Percentiles rank a stretch among this genome's conserved stretches.
These are phyloP conservation scores for Dolichallabes microphthalmus DNA, from an alignment of 2,113 vertebrate species.

Conservation along the genomic window DNA sequence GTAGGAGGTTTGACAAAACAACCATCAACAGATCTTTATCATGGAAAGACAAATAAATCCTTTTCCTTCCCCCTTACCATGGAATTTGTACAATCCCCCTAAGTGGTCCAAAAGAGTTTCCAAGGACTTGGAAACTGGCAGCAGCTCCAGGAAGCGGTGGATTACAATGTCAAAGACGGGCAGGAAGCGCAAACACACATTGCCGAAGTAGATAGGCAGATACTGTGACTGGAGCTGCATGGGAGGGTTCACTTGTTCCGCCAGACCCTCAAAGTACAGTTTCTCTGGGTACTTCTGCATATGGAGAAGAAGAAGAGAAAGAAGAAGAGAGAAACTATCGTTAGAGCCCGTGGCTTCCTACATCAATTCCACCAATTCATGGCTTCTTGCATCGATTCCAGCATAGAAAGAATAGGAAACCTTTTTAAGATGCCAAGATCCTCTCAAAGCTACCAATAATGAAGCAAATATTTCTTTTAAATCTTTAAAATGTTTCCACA, in stretches of 20 bases:
- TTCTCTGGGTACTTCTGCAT: slow-evolving; percentile 97
- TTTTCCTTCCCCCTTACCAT: slow-evolving; percentile 75
- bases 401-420: background rate
- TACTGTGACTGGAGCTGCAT: slow-evolving; percentile 93
- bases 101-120: slow-evolving; percentile 95
- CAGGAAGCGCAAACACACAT: slow-evolving; percentile 95
- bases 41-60: background rate
- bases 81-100: slow-evolving; percentile 97
- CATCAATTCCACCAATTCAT: no score
- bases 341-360: background rate
- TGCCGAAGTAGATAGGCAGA: slow-evolving; percentile 97
- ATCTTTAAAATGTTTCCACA: background rate
- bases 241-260: slow-evolving; percentile 94
- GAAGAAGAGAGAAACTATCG: background rate
- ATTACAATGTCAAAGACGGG: slow-evolving; percentile 99
- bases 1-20: background rate
- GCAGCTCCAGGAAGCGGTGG: slow-evolving; percentile 95
- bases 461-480: background rate
- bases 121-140: slow-evolving; percentile 95
- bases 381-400: background rate
- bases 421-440: background rate
- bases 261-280: slow-evolving; percentile 96
- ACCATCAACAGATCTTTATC: background rate
- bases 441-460: background rate
- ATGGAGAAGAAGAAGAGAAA: background rate